A percentile compares a stretch with the other conserved stretches of the same genome.
phyloP scores from a whole-genome alignment of 2,797 vertebrate species.

The Apodemus agrarius region DNA sequence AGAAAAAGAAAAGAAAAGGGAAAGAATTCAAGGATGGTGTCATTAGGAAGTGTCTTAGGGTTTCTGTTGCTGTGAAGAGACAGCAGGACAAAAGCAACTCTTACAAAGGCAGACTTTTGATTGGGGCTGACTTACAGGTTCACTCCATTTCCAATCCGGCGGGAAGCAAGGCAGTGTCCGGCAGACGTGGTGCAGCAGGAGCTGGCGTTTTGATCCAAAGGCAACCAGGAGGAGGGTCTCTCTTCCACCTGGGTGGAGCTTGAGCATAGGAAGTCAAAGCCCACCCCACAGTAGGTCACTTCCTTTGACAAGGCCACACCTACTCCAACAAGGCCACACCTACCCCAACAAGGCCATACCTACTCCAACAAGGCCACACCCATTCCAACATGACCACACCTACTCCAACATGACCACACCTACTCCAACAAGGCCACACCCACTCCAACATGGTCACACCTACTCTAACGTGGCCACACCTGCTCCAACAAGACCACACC shows the following conservation, averaged over 20 bases:
- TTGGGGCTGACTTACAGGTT: neutral
- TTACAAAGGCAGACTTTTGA: neutral
- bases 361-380: too few relatives aligned
- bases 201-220: neutral
- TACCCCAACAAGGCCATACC: too few relatives aligned
- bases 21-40: neutral
- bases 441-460: too few relatives aligned
- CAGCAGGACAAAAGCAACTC: neutral
- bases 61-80: neutral
- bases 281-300: neutral
- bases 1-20: neutral
- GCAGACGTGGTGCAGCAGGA: neutral
- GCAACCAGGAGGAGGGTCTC: neutral
- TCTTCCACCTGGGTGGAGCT: neutral
- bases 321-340: too few relatives aligned
- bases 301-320: neutral
- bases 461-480: too few relatives aligned
- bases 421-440: too few relatives aligned
- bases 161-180: neutral
- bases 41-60: neutral
- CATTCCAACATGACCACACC: too few relatives aligned
- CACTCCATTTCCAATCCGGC: neutral
- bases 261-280: neutral
- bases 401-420: too few relatives aligned
- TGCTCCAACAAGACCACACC: too few relatives aligned